A percentile compares a stretch with the other conserved stretches of the same genome.
Conservation (phyloP, 2,113 vertebrate species). For the Gulo gulo region DNA sequence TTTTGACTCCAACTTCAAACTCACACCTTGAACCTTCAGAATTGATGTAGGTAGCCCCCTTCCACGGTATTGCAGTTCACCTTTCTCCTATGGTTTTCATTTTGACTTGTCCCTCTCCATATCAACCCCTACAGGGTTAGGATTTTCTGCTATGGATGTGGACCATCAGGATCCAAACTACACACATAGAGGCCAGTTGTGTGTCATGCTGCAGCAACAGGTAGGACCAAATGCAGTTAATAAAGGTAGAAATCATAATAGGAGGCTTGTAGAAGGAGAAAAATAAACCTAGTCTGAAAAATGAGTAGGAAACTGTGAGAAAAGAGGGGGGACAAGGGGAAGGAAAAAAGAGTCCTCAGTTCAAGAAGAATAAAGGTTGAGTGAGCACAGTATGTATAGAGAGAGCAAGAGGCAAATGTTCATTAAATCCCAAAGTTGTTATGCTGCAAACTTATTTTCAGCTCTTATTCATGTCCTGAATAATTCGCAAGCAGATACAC, state of each 20-base stretch:
- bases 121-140: neutral
- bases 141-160: neutral
- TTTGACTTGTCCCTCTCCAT: neutral
- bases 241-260: neutral
- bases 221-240: neutral
- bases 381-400: too few relatives aligned
- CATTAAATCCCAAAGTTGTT: neutral
- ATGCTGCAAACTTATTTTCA: neutral
- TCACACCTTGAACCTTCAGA: neutral
- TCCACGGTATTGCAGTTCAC: neutral
- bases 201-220: neutral
- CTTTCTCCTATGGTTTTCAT: neutral
- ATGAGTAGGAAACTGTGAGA: neutral
- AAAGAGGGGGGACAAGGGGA: neutral
- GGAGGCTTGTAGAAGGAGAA: neutral
- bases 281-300: neutral
- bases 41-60: neutral
- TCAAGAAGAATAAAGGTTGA: neutral
- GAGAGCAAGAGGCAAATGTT: neutral
- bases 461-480: neutral
- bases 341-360: neutral
- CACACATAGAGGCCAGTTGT: neutral
- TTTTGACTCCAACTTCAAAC: neutral
- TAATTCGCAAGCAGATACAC: neutral
- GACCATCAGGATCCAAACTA: neutral